Conservation (phyloP, 2,113 vertebrate genomes). For the Aptenodytes forsteri region DNA sequence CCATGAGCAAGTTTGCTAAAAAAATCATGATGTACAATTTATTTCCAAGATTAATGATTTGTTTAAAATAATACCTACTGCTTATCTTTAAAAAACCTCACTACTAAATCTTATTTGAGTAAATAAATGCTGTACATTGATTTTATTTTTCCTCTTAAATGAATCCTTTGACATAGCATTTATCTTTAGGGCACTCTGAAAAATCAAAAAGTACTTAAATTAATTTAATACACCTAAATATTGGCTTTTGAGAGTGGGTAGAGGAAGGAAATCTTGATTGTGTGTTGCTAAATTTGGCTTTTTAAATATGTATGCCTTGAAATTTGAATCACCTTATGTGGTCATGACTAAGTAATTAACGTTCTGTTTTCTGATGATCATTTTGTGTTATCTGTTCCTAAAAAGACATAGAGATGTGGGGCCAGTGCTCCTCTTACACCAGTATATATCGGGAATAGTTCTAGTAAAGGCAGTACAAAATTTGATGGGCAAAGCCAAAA, state of each 20-base stretch:
- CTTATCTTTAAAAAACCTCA: background rate
- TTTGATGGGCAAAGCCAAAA: background rate
- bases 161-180: background rate
- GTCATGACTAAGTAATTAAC: background rate
- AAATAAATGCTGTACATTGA: background rate
- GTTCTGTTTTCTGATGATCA: background rate
- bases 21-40: background rate
- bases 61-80: background rate
- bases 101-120: background rate
- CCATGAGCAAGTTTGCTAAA: background rate
- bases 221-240: background rate
- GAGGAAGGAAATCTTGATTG: background rate
- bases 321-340: background rate
- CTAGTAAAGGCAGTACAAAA: background rate
- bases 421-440: background rate
- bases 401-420: background rate
- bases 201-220: background rate
- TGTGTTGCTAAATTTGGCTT: background rate
- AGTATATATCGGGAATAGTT: background rate
- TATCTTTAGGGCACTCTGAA: background rate
- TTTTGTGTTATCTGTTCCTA: background rate
- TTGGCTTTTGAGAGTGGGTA: background rate
- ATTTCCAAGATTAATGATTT: background rate
- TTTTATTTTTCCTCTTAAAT: conserved; percentile 1
- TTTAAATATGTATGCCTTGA: background rate